Base-by-base conservation (phyloP, 2,113 vertebrate species). In the Rhea pennata region DNA sequence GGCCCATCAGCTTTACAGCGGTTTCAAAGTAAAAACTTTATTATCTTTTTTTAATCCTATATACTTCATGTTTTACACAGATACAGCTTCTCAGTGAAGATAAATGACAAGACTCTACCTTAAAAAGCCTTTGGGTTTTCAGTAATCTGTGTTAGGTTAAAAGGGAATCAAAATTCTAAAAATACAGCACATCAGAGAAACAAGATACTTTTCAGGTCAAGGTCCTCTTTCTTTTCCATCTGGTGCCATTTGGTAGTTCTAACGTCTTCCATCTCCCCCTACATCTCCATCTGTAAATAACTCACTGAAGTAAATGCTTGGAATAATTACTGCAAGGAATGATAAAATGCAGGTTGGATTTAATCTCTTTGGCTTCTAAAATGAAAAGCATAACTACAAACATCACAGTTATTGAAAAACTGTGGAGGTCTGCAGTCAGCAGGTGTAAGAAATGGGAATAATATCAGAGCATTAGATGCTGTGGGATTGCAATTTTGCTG, bases 1-100 rank as follows among this genome's bases (percentile, higher is more conserved):
- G 62, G 64, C 59, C 42, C 31, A 95, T 93, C 84, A 91, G 84
- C 75, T 96, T 96, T 96, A 96, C 75, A 86, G 81, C 81, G 83
- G 50, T 97, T 97, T 95, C 94, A 96, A 97, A 97, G 95, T 84
- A 92, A 82, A 90, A 90, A 91, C 88, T 97, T 97, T 96, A 97
- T 95, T 95, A 91, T 71, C 58, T 65, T 87, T 93, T 95, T 93
- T 48, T 2, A 94, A 79, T 92, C 84, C 84, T 96, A 39, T 91
- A 83, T 1, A 2, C 84, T 96, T 96, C 29, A 54, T 87, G 46
- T 80, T 96, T 95, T 96, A 89, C 87, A 85, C 59, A 96, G 94
- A 85, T 91, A 36, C 54, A 59, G 62, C 71, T 96, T 95, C 91
- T 92, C 78, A 91, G 71, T 92, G 81, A 95, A 95, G 95, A 96